Conservation (phyloP, 2,113 vertebrate genomes). For the Mystacornis crossleyi region DNA sequence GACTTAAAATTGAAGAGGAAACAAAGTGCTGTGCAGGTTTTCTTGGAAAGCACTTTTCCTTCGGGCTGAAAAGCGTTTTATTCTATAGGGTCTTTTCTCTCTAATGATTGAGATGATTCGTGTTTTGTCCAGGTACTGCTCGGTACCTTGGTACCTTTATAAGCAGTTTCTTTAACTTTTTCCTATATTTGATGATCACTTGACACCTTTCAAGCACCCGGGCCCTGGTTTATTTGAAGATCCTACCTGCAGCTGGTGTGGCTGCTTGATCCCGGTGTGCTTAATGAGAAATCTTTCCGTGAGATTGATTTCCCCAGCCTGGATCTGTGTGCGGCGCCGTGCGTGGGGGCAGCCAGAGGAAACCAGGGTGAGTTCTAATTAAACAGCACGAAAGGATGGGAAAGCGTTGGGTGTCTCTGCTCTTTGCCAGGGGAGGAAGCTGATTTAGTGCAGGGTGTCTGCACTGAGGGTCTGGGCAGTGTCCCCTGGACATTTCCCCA, state of each 20-base stretch:
- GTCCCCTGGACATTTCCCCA: not conserved
- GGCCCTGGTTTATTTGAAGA: not conserved
- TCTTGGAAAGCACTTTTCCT: not conserved
- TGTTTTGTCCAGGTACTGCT: not conserved
- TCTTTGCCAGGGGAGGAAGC: not conserved
- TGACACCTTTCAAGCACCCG: not conserved
- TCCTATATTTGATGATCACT: not conserved
- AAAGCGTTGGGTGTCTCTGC: not conserved
- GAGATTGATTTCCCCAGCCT: not conserved
- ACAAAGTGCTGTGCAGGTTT: not conserved
- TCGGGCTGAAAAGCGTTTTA: not conserved
- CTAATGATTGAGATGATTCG: not conserved
- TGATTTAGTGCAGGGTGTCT: not conserved
- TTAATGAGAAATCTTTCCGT: not conserved
- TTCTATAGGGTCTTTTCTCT: not conserved
- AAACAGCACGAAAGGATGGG: not conserved
- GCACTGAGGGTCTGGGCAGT: not conserved
- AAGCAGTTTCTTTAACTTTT: not conserved
- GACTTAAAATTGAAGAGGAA: not conserved
- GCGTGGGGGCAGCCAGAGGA: not conserved
- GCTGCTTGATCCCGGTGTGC: not conserved
- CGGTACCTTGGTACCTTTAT: not conserved
- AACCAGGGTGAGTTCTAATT: not conserved
- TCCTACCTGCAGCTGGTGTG: not conserved
- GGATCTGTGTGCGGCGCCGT: fast-evolving